Percentiles rank a stretch among this genome's conserved stretches.
Conservation (phyloP, 2,797 vertebrate genomes). For the Lagorchestes hirsutus region DNA sequence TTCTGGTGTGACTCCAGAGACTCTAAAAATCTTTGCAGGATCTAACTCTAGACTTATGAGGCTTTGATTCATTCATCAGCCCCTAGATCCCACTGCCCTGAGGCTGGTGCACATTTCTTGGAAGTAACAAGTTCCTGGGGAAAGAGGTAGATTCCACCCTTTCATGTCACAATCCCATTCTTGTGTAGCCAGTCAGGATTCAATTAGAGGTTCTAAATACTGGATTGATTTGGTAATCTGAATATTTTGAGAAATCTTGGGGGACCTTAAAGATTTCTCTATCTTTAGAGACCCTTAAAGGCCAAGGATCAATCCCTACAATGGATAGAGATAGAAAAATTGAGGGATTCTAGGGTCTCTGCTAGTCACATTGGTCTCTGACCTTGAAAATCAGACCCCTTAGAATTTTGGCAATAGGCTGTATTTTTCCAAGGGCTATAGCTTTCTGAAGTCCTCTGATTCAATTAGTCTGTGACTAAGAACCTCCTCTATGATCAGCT, state of each 20-base stretch:
- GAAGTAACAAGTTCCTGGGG: not conserved
- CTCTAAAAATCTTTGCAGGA: not conserved
- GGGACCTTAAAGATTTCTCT: not conserved
- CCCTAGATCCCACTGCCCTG: not conserved
- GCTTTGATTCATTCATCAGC: not conserved
- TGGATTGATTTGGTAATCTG: not conserved
- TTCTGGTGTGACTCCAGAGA: not conserved
- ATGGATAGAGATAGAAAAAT: not conserved
- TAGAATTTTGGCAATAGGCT: not conserved
- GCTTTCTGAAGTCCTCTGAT: not conserved
- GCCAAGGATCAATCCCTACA: not conserved
- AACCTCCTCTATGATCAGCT: not conserved
- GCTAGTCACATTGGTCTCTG: not conserved
- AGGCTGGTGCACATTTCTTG: not conserved
- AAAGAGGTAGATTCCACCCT: not conserved
- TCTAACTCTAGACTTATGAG: not conserved
- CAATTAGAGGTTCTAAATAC: not conserved
- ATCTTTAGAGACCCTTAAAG: not conserved
- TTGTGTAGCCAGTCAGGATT: not conserved
- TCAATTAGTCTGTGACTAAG: not conserved
- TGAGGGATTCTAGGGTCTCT: not conserved
- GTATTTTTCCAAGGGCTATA: not conserved
- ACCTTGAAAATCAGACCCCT: not conserved
- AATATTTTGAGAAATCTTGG: not conserved
- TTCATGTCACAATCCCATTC: not conserved